A percentile compares a stretch with the other conserved stretches of the same genome.
These are phyloP conservation scores for Aythya baeri DNA, from an alignment of 2,113 vertebrate genomes.

Conservation along the genomic window DNA sequence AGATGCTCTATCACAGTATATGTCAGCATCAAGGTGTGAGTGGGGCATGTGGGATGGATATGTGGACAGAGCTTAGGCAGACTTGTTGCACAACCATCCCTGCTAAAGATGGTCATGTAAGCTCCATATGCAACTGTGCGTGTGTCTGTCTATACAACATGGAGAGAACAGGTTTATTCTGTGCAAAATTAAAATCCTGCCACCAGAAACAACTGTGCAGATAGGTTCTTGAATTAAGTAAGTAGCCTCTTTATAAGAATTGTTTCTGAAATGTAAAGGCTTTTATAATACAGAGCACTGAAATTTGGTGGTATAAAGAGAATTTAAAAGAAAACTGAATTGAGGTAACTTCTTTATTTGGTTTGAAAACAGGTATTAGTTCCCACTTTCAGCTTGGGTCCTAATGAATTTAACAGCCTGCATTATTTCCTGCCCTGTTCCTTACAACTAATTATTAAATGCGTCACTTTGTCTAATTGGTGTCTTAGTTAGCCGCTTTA, in stretches of 20 bases:
- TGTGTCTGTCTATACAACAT: background rate
- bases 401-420: background rate
- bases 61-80: background rate
- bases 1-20: background rate
- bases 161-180: background rate
- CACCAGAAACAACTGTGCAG: background rate
- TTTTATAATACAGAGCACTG: background rate
- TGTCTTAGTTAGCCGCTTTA: background rate
- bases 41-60: background rate
- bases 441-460: background rate
- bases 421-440: background rate
- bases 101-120: background rate
- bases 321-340: background rate
- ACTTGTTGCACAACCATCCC: background rate
- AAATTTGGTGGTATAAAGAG: background rate
- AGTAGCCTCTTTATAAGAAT: background rate
- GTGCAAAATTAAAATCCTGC: background rate
- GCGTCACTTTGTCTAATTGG: background rate
- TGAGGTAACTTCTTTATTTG: constrained; percentile 1
- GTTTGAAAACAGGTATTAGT: background rate
- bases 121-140: background rate
- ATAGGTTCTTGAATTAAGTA: background rate
- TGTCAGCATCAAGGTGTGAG: background rate
- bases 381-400: background rate
- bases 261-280: background rate